These are phyloP conservation scores for Nasonia vitripennis DNA, from an alignment of 1,140 invertebrate species.

Conservation along the genomic window DNA sequence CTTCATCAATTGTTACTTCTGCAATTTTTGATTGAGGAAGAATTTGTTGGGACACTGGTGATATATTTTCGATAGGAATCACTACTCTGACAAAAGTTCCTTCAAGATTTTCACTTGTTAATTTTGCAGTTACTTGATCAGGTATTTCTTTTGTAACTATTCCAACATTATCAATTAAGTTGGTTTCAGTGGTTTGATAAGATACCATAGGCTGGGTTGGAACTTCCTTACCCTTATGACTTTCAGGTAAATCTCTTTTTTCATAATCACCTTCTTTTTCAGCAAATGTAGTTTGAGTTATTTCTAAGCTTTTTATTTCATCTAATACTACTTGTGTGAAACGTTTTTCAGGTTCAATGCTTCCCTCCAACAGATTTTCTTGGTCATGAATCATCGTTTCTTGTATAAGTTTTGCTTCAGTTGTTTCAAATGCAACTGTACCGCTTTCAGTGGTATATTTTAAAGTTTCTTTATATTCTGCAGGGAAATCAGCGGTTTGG, in stretches of 20 bases:
- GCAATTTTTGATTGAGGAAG: conserved; percentile 72
- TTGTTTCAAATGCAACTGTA: conserved; percentile 70
- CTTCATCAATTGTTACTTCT: conserved; percentile 71
- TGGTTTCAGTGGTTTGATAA: conserved; percentile 78
- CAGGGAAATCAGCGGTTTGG: conserved; percentile 75
- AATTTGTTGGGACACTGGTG: conserved; percentile 59
- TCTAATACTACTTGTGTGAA: conserved; percentile 69
- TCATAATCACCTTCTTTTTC: conserved; percentile 78
- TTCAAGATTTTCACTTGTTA: conserved; percentile 70
- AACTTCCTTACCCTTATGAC: conserved; percentile 75
- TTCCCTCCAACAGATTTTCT: conserved; percentile 70
- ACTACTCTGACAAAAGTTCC: conserved; percentile 77
- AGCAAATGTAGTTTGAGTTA: conserved; percentile 74
- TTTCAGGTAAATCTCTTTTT: conserved; percentile 75
- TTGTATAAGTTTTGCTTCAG: conserved; percentile 78
- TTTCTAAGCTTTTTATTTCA: conserved; percentile 72
- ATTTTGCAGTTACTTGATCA: conserved; percentile 70
- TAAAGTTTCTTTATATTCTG: conserved; percentile 74
- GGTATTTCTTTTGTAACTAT: conserved; percentile 69
- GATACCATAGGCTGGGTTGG: conserved; percentile 76
- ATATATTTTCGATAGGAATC: conserved; percentile 72
- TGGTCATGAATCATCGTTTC: conserved; percentile 76
- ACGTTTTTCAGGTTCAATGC: conserved; percentile 64
- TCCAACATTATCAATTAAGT: conserved; percentile 73
- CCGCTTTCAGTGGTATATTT: conserved; percentile 77